Evolutionary conservation across 2,113 vertebrate species (phyloP), one percentile per base, ranked within the genome.

Genomic region (Tachysurus vachellii): DNA sequence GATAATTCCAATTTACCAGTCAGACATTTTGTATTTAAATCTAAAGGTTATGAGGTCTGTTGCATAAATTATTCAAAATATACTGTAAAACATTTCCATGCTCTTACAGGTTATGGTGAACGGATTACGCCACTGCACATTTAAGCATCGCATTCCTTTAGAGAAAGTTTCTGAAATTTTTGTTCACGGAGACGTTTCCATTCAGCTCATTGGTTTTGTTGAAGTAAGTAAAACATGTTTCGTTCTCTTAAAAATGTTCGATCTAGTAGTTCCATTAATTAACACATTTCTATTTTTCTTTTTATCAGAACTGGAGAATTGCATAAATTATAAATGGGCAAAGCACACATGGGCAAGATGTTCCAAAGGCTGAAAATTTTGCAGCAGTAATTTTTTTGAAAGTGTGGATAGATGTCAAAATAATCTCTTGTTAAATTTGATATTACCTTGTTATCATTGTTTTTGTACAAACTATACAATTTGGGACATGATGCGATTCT

Each of bases 121-220:
- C n/a, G 28, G 28, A 26, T 1, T 19, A 44, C 31, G 23, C 4
- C 57, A 53, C 71, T 87, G 80, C 86, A 36, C 23, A 26, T 87
- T 64, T 28, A 76, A 64, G 12, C 86, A 83, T 56, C 80, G 80
- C 71, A 56, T 83, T 5, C 56, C 68, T 54, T n/a, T 87, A 12
- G 66, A 76, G 8, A 54, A 83, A 19, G 86, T 87, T 50, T 36
- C 23, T 0, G 10, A 21, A 3, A 47, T 87, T 53, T 0, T 5
- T 0, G 47, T 87, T 23, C 0, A 3, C 26, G 70, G 86, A 56
- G 31, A 88, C 1, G n/a, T 79, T 21, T 19, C 59, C 8, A 5
- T 86, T 44, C 36, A 70, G 28, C 54, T 57, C 4, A n/a, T 86
- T n/a, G 77, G 50, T 21, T 86, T 86, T 59, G 5, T 31, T 86